Base-by-base conservation (phyloP, 2,888 invertebrate species). In the Apomyelois bistriatella region DNA sequence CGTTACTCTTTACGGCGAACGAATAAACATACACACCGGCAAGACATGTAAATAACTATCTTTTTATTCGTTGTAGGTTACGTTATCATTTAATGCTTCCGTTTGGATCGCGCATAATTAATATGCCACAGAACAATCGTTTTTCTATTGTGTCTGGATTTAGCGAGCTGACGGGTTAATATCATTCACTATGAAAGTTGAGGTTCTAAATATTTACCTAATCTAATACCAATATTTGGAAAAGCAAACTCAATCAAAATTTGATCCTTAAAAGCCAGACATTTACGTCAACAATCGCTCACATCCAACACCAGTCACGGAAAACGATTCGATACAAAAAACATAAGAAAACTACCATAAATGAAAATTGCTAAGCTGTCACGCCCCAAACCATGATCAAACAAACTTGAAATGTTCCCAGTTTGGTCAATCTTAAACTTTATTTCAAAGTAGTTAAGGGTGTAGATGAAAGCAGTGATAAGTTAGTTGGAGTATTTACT, bases 311-410 rank as follows among this genome's bases (percentile, higher is more conserved):
- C 16, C 13, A 32, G 7, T 16, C 32, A 12, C 4, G 35, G 32
- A 54, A 42, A 42, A 41, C 48, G 42, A 30, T 15, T 48, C 53
- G 10, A 35, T 17, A 6, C 42, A 62, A 69, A 59, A 66, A 63
- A 61, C 61, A 58, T 59, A 66, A 64, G 57, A 59, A 63, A 61
- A 62, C 54, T 61, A 57, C 62, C 69, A 72, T 72, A 68, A 70
- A 73, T 70, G 70, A 68, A 75, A 80, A 79, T 77, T 74, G 68
- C 72, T 53, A 58, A 59, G 58, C 75, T 73, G 75, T 74, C 81
- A 69, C 64, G 71, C 68, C 67, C 56, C 65, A 57, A 70, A 72
- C 78, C 74, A 71, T 71, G 65, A 76, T 70, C 66, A 69, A 65
- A 70, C 61, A 55, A 59, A 53, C 53, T 38, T 16, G 53, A 56